Evolutionary conservation across 2,888 invertebrate species (phyloP), one percentile per base, ranked within the genome.

Genomic region (Eledone cirrhosa): DNA sequence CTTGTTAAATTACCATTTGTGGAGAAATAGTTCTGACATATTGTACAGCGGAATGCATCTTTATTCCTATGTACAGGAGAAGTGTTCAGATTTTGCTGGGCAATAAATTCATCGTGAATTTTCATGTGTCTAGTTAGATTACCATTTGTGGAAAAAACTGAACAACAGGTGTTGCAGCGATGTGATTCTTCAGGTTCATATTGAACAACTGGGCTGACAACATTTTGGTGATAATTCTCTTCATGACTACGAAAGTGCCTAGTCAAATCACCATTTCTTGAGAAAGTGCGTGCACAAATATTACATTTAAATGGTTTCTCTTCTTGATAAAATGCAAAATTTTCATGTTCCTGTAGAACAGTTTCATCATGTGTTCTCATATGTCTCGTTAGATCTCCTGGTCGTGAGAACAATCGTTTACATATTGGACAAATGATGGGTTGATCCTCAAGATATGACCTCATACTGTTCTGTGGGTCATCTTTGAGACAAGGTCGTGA

Each of bases 51-150:
- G 33, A 72, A 72, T 41, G 33, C 16, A 22, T 72, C 31, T 11
- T 72, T n/a, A 33, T 72, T 72, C 13, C 33, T 31, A 8, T 41
- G 41, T n/a, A 72, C n/a, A 19, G 72, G 72, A 33, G 72, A 72
- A 41, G 16, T 72, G 41, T 41, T 41, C 41, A 41, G 41, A 41
- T 41, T 41, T 41, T 41, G 41, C 41, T 41, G 41, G 41, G 2
- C 3, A 2, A 41, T 41, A 41, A 41, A 41, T 41, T 41, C 41
- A 0, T 72, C 72, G n/a, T 72, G 72, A 22, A 33, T 72, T 41
- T 72, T 72, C 72, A 72, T 72, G 72, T 72, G 72, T 41, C 72
- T 33, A n/a, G 72, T 72, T 31, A 72, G 72, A n/a, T 72, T 72
- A 31, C 72, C 72, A 31, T 72, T 72, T 72, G 72, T 72, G 31